A percentile compares a stretch with the other conserved stretches of the same genome.
Conservation (phyloP, 2,113 vertebrate genomes). For the Mobula hypostoma region DNA sequence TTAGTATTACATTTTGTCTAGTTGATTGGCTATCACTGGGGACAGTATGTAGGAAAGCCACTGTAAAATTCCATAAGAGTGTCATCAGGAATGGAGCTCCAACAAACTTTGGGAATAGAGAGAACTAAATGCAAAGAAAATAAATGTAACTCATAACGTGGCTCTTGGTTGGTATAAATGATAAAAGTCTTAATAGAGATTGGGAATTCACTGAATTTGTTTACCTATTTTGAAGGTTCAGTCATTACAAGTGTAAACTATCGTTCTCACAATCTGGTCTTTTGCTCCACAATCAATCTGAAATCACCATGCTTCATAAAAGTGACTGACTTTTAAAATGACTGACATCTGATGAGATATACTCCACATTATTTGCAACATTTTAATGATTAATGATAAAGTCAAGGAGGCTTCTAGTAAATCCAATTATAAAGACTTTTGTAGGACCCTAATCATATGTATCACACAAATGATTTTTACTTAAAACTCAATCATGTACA, state of each 20-base stretch:
- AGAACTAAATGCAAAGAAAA: background rate
- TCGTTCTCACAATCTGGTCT: background rate
- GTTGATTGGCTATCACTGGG: background rate
- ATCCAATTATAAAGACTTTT: background rate
- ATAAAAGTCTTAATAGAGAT: background rate
- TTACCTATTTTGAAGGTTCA: background rate
- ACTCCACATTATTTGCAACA: background rate
- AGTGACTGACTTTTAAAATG: background rate
- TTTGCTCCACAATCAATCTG: background rate
- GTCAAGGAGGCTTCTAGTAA: background rate
- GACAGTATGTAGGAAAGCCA: background rate
- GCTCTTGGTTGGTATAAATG: background rate
- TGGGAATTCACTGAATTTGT: background rate
- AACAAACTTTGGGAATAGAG: background rate
- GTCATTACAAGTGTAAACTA: background rate
- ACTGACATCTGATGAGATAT: background rate
- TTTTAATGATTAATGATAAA: background rate
- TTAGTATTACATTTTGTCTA: background rate
- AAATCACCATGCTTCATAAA: background rate
- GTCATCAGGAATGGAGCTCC: background rate
- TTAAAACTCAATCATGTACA: too few relatives aligned
- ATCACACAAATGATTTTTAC: too few relatives aligned
- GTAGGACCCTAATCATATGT: too few relatives aligned
- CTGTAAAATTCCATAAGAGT: background rate
- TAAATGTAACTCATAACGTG: background rate